Evolutionary conservation across 2,888 invertebrate genomes (phyloP).

Genomic region (Hesperia comma): DNA sequence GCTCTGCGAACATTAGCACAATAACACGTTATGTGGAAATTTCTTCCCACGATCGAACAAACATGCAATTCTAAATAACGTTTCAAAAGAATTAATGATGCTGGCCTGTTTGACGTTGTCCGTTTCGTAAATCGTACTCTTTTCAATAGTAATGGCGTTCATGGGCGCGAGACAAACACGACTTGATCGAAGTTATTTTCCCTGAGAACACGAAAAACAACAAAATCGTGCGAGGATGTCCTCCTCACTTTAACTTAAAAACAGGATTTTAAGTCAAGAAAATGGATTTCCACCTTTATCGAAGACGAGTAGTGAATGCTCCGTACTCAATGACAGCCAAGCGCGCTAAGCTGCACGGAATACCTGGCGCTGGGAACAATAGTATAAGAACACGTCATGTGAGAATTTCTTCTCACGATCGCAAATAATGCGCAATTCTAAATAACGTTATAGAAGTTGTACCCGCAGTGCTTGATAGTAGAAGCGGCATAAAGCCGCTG

Average conservation of each 20-base stretch:
- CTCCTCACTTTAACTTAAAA: not conserved
- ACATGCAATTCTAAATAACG: too few relatives aligned
- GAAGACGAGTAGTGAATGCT: not conserved
- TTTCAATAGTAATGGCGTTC: too few relatives aligned
- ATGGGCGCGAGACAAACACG: not conserved
- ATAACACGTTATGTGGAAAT: too few relatives aligned
- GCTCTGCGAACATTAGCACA: too few relatives aligned
- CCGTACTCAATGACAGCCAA: not conserved
- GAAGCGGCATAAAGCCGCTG: too few relatives aligned
- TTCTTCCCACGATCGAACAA: too few relatives aligned
- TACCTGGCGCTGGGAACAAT: not conserved
- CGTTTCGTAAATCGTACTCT: too few relatives aligned
- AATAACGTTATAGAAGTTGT: not conserved
- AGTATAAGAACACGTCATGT: not conserved
- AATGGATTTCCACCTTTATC: not conserved
- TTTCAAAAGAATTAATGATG: too few relatives aligned
- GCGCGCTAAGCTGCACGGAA: too few relatives aligned
- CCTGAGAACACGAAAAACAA: constrained; percentile 1
- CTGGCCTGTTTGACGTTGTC: too few relatives aligned
- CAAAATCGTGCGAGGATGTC: not conserved
- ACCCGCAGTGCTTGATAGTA: too few relatives aligned
- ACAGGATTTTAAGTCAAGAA: not conserved
- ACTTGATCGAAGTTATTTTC: not conserved
- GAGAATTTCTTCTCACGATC: constrained; percentile 1
- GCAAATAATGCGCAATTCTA: not conserved